These are phyloP conservation scores for Aleadryas rufinucha DNA, from an alignment of 2,113 vertebrate species.

Conservation along the genomic window DNA sequence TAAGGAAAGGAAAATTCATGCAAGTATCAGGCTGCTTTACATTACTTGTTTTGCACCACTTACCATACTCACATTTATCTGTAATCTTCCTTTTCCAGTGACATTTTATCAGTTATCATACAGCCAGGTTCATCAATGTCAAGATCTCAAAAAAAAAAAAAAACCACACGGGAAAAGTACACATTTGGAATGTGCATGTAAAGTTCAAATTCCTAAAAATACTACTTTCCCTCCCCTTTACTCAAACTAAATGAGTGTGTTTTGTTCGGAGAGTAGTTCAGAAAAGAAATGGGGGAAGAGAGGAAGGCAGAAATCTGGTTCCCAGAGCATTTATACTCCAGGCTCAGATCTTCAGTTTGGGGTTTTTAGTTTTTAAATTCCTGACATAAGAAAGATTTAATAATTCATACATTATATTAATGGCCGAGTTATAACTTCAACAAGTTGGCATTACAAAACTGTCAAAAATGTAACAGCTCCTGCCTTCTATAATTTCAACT, in stretches of 20 bases:
- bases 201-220: background rate
- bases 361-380: background rate
- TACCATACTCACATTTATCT: background rate
- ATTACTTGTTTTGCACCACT: background rate
- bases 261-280: background rate
- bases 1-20: background rate
- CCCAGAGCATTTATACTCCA: constrained; percentile 7
- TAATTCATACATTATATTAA: constrained; percentile 75
- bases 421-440: constrained; percentile 76
- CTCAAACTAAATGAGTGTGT: background rate
- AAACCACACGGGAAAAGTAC: background rate
- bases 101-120: background rate
- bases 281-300: background rate
- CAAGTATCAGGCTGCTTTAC: background rate
- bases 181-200: background rate
- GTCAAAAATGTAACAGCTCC: constrained; percentile 72
- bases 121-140: background rate
- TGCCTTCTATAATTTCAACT: constrained; percentile 74
- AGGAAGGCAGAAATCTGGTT: background rate
- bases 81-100: background rate
- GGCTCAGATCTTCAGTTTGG: constrained; percentile 35
- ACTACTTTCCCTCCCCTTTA: background rate
- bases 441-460: constrained; percentile 79
- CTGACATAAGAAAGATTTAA: constrained; percentile 67
- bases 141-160: background rate